A percentile compares a stretch with the other conserved stretches of the same genome.
These are phyloP conservation scores for Chiropotes sagulatus DNA, from an alignment of 2,797 vertebrate species.

Conservation along the genomic window DNA sequence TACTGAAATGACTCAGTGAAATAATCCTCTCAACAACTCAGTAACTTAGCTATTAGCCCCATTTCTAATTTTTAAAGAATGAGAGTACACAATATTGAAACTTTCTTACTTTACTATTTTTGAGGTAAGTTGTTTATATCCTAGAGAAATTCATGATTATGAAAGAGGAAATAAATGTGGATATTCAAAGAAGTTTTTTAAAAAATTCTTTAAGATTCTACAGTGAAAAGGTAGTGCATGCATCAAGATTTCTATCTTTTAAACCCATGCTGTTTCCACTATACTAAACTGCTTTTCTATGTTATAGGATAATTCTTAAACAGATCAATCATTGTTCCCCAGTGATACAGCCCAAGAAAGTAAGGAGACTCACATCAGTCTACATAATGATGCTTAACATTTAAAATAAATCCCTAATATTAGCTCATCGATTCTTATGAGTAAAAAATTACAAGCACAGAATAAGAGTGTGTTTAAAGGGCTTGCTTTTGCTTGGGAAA, in stretches of 20 bases:
- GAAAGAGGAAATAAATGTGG: neutral
- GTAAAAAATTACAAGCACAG: neutral
- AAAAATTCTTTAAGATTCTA: slow-evolving; percentile 16
- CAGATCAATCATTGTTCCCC: neutral
- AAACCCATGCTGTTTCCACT: neutral
- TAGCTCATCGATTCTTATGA: neutral
- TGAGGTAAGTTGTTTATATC: neutral
- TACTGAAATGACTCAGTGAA: neutral
- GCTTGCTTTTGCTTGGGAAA: slow-evolving; percentile 1
- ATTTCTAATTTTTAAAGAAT: slow-evolving; percentile 28
- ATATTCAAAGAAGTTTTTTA: neutral
- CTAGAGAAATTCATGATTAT: neutral
- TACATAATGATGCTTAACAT: neutral
- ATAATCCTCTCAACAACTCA: neutral
- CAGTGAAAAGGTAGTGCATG: neutral
- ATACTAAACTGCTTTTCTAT: neutral
- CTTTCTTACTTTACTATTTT: neutral
- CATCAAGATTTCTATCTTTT: slow-evolving; percentile 1
- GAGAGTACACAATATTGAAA: neutral
- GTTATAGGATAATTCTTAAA: neutral
- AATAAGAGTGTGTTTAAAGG: neutral
- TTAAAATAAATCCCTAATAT: slow-evolving; percentile 33
- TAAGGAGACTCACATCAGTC: neutral
- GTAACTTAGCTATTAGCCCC: neutral
- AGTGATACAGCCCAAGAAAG: neutral